Evolutionary conservation across 2,797 vertebrate genomes (phyloP).

Genomic region (Channallabes apus): DNA sequence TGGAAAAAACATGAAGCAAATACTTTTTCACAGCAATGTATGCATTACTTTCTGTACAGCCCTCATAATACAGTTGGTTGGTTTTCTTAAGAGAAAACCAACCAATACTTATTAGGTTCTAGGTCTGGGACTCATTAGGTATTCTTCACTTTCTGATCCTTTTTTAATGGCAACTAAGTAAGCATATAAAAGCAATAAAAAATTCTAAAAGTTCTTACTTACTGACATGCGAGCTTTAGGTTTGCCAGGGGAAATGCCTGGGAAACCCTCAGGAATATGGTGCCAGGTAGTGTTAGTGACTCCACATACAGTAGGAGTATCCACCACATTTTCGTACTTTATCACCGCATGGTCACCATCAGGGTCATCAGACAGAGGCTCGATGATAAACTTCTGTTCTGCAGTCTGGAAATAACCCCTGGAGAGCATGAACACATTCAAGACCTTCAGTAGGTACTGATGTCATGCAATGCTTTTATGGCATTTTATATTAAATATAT

Average conservation of each 20-base stretch:
- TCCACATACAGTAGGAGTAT: slow-evolving; percentile 65
- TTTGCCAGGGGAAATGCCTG: slow-evolving; percentile 60
- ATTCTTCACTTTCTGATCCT: neutral
- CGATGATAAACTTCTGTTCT: slow-evolving; percentile 79
- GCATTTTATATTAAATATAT: neutral
- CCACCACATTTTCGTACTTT: slow-evolving; percentile 56
- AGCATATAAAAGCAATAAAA: neutral
- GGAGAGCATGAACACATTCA: neutral
- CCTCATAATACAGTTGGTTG: too few relatives aligned
- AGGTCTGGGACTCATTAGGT: neutral
- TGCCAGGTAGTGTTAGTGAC: slow-evolving; percentile 78
- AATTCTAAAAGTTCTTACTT: slow-evolving; percentile 16
- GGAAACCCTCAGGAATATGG: slow-evolving; percentile 45
- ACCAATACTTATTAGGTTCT: neutral
- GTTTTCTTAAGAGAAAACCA: neutral
- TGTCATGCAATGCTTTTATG: neutral
- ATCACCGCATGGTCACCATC: slow-evolving; percentile 76
- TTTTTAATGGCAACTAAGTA: neutral
- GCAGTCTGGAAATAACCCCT: slow-evolving; percentile 82
- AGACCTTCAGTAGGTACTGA: neutral
- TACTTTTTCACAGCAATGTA: too few relatives aligned
- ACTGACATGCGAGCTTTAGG: slow-evolving; percentile 70
- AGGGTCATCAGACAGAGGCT: slow-evolving; percentile 71
- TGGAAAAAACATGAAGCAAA: too few relatives aligned
- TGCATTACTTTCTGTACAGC: too few relatives aligned